phyloP scores from a whole-genome alignment of 2,888 invertebrate genomes.

The Pyralis farinalis region DNA sequence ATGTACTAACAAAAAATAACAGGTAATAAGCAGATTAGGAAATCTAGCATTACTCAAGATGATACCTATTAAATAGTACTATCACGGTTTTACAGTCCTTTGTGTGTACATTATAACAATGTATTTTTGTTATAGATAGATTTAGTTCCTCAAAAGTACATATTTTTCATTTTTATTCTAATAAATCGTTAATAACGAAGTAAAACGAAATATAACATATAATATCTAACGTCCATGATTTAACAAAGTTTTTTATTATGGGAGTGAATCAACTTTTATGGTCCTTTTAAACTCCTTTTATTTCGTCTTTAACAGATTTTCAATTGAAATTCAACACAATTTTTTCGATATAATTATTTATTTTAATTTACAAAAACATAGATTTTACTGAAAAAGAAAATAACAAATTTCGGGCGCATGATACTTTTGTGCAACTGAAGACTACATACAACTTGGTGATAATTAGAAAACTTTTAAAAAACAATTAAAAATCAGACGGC shows the following conservation, averaged over 20 bases:
- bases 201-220: conserved; percentile 36
- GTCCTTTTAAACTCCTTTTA: no score
- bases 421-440: no score
- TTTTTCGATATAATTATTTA: no score
- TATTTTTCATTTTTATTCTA: conserved; percentile 20
- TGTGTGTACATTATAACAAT: conserved; percentile 38
- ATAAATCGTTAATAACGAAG: conserved; percentile 30
- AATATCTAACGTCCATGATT: conserved; percentile 27
- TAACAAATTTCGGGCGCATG: no score
- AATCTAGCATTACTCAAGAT: conserved; percentile 50
- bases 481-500: no score
- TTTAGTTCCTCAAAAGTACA: conserved; percentile 21
- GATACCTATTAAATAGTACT: conserved; percentile 54
- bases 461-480: no score
- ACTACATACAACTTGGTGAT: no score
- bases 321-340: no score
- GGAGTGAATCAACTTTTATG: no score
- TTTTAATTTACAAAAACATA: no score
- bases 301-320: no score
- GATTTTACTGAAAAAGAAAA: no score
- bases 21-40: conserved; percentile 28
- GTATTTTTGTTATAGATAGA: conserved; percentile 17
- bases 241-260: background rate
- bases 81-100: conserved; percentile 64
- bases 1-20: conserved; percentile 18